A percentile compares a stretch with the other conserved stretches of the same genome.
Evolutionary conservation across 2,797 vertebrate species (phyloP).

Genomic region (Lophura swinhoii): DNA sequence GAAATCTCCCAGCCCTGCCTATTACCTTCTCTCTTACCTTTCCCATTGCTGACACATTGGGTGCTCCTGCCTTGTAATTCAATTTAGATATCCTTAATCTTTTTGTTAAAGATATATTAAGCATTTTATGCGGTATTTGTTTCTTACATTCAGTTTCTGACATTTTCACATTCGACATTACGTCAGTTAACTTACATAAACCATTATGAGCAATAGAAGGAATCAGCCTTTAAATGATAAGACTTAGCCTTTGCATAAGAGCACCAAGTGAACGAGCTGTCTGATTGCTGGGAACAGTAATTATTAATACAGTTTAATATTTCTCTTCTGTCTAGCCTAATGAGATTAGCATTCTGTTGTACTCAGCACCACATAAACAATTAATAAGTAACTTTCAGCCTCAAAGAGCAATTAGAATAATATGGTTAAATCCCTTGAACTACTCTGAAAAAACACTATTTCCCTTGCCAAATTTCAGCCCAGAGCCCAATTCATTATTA

Average conservation of each 20-base stretch:
- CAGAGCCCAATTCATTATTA: constrained; percentile 1
- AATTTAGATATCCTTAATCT: background rate
- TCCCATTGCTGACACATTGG: background rate
- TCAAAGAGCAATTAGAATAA: constrained; percentile 10
- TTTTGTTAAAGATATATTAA: background rate
- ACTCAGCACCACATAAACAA: background rate
- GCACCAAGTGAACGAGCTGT: background rate
- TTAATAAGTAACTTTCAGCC: background rate
- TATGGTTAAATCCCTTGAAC: constrained; percentile 20
- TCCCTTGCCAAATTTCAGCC: constrained; percentile 20
- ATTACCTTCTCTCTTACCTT: background rate
- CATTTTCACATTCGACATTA: background rate
- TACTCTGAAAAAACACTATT: background rate
- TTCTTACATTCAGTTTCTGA: background rate
- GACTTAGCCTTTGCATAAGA: background rate
- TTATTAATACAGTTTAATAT: constrained; percentile 10
- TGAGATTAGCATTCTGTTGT: background rate
- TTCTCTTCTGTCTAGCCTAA: constrained; percentile 24
- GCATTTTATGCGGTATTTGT: background rate
- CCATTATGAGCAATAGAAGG: background rate
- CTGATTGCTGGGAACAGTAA: background rate
- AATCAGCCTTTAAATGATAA: background rate
- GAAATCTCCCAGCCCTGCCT: background rate
- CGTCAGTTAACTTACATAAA: background rate
- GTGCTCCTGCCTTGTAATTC: background rate